Evolutionary conservation across 2,888 invertebrate species (phyloP).

Genomic region (Lasioglossum lativentre): DNA sequence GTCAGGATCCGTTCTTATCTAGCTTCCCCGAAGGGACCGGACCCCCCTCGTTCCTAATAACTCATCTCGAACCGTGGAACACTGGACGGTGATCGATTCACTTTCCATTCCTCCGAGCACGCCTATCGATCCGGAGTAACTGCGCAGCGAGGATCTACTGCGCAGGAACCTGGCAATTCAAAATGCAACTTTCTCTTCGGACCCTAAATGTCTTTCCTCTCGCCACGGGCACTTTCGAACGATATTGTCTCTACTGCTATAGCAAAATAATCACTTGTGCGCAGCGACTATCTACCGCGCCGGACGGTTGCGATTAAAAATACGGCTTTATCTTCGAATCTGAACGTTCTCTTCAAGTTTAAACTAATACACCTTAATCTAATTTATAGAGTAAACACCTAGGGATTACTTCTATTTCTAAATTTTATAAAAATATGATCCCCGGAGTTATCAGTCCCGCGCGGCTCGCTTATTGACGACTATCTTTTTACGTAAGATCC

Average conservation of each 20-base stretch:
- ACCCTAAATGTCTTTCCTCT: not conserved
- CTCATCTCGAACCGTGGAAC: not conserved
- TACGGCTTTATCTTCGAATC: not conserved
- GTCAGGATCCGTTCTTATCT: not conserved
- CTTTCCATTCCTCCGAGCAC: slow-evolving; percentile 32
- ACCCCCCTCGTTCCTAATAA: not conserved
- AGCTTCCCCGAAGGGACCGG: not conserved
- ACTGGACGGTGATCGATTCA: not conserved
- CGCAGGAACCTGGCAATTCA: slow-evolving; percentile 38
- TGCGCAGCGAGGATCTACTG: slow-evolving; percentile 41
- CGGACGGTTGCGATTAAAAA: not conserved
- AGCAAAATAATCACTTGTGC: not conserved
- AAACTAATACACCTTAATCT: too few relatives aligned
- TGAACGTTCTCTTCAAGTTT: too few relatives aligned
- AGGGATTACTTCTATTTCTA: not conserved
- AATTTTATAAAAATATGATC: too few relatives aligned
- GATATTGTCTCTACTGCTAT: not conserved
- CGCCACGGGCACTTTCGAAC: not conserved
- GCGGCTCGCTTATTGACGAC: not conserved
- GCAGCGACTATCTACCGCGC: not conserved
- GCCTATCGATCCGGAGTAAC: slow-evolving; percentile 29
- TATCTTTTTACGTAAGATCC: not conserved
- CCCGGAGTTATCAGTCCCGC: not conserved
- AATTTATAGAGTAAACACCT: too few relatives aligned
- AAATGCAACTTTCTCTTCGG: slow-evolving; percentile 46